These are phyloP conservation scores for Lithophane ornitopus DNA, from an alignment of 2,888 invertebrate genomes.

Conservation along the genomic window DNA sequence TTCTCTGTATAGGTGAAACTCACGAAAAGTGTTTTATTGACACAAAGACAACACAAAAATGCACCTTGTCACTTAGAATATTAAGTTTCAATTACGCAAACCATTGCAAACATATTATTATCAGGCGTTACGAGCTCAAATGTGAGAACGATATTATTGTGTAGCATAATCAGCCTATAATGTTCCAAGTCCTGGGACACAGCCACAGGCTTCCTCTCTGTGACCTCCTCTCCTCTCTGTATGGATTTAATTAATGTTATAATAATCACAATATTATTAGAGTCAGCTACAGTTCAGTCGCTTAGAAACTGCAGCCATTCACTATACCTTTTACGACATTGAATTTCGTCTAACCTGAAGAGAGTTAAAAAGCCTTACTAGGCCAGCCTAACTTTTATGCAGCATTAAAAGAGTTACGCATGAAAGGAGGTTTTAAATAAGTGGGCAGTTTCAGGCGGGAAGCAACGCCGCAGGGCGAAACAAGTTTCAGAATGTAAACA, in stretches of 20 bases:
- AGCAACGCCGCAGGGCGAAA: conserved; percentile 48
- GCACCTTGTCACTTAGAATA: conserved; percentile 19
- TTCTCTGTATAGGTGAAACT: not conserved
- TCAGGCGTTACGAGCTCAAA: conserved; percentile 43
- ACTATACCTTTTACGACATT: conserved; percentile 14
- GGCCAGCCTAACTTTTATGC: conserved; percentile 36
- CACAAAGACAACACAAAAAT: not conserved
- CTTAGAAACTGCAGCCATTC: conserved; percentile 6
- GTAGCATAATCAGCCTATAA: too few relatives aligned
- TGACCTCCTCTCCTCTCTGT: too few relatives aligned
- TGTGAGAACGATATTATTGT: not conserved
- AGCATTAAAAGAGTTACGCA: conserved; percentile 49
- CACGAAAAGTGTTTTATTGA: conserved; percentile 22
- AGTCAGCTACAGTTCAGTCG: not conserved
- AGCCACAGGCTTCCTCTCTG: too few relatives aligned
- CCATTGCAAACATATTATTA: conserved; percentile 49
- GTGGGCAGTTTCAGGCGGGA: conserved; percentile 52
- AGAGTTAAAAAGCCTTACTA: conserved; percentile 12
- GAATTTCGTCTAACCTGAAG: conserved; percentile 7
- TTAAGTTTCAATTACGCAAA: conserved; percentile 29
- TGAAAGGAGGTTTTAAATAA: conserved; percentile 48
- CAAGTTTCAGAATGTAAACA: conserved; percentile 58
- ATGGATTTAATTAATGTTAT: conserved; percentile 19
- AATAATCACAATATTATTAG: conserved; percentile 9
- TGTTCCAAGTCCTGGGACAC: too few relatives aligned